Base-by-base conservation (phyloP, 2,113 vertebrate species). In the Chloebia gouldiae region DNA sequence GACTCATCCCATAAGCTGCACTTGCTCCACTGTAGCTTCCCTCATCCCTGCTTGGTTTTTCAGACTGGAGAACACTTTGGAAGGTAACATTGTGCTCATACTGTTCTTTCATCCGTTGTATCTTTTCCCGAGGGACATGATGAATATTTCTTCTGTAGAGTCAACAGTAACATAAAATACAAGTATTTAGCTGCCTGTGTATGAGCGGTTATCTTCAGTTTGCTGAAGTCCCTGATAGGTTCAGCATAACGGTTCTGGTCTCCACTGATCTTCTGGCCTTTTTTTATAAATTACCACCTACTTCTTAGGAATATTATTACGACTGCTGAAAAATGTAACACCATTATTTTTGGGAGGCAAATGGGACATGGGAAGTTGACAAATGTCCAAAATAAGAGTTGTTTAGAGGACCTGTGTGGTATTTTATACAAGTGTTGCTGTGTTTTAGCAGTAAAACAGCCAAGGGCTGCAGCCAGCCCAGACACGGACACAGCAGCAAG, bases 41-140 rank as follows among this genome's bases (percentile, higher is more conserved):
- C 59, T 78, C 92, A 15, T 61, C 85, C 63, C 97, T 82, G 87
- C 92, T 66, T 23, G 98, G 98, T 51, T 97, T 97, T 60, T 98
- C 96, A 11, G 98, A 95, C 4, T 28, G 97, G 59, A 98, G 98
- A 63, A 98, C 98, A 10, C 94, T 97, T 42, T 97, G 96, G 92
- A 98, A 98, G 33, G 98, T 98, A 31, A 98, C 97, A 7, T 96
- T 73, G 59, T 98, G 97, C 69, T 98, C 97, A 0, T 98, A 98
- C 14, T 96, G 65, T 42, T 98, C 97, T 84, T 98, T 98, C 98
- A 98, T 98, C 37, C 92, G 95, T 22, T 98, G 96, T 82, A 98
- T 98, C 86, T 94, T 98, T 88, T 98, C 91, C 90, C 81, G 95
- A 51, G 98, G 96, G 23, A 98, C 98, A 1, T 45, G 93, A 35